Evolutionary conservation across 2,888 invertebrate genomes (phyloP), one percentile per base, ranked within the genome.

Genomic region (Athalia cordata): DNA sequence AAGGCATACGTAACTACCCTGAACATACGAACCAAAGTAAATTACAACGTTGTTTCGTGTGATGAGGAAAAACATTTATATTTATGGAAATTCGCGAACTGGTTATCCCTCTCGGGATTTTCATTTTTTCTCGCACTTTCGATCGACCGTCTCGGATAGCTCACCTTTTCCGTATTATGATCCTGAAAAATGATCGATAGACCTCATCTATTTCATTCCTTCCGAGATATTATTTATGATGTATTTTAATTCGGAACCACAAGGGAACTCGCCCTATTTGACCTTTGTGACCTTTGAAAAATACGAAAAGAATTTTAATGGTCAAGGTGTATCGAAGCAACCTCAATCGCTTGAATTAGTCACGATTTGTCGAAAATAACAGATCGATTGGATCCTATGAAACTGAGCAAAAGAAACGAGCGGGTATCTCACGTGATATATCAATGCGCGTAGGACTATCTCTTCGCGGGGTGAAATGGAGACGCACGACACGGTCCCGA

Each of bases 391-490:
- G 52, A 68, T 5, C 7, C 9, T 50, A 55, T 11, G 4, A 55
- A 43, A 52, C 4, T 68, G 68, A 52, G 11, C 9, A 29, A 11
- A 55, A 68, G 68, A 68, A 5, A 4, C 6, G 55, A 13, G 6
- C 50, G 43, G 52, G 29, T 68, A 68, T 68, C 50, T 7, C 15
- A 11, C 43, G 9, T 52, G 68, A 55, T 57, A 9, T 57, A 47
- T 72, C 15, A 52, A 45, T 72, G 11, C 29, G 15, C 72, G 13
- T 8, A 13, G 45, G 29, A 43, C 45, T 59, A 72, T 72, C 72
- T 72, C 47, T 72, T 59, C 81, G 81, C 80, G 77, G 78, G 80
- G 77, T 81, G 81, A 81, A 81, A 80, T 81, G 78, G 81, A 81
- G 77, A 75, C 75, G 61, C 50, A 77, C 72, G 79, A 50, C 59